Base-by-base conservation (phyloP, 2,113 vertebrate species). In the Hippopotamus amphibius region DNA sequence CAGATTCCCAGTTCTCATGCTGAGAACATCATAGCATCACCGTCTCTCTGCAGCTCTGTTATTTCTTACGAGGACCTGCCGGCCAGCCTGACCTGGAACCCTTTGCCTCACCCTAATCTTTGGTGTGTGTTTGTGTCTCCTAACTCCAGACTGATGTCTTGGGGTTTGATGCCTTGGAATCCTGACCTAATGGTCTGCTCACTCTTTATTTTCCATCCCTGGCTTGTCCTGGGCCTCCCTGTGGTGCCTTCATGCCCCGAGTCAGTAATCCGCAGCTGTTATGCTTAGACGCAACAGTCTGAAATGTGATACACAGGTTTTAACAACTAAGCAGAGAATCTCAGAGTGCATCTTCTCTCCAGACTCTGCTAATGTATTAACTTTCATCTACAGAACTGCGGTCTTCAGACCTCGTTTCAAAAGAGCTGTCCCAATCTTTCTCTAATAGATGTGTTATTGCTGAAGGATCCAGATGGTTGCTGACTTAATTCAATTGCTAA, bases 401-500 rank as follows among this genome's bases (percentile, higher is more conserved):
- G 46, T 88, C 53, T 83, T 93, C 41, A 83, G 50, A 82, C 4
- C 15, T 88, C 77, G 71, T 92, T 96, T 90, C 65, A 19, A 89
- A 82, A 80, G 0, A 82, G 12, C 33, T 81, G 3, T 88, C 16
- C 66, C 57, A 65, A 55, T 95, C 9, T 76, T 97, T 86, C 90
- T 91, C 63, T 96, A 76, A 91, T 94, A 92, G 24, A 87, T 22
- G 6, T 76, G 33, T 33, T 84, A 93, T 24, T 95, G 48, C 96
- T 96, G 83, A 92, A 96, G 80, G 77, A 24, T 97, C 66, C 97
- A 98, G 94, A 92, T 91, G 74, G 90, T 57, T 97, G 74, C 82
- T 96, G 59, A 96, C 90, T 97, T 96, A 89, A 97, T 97, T 97
- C 97, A 88, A 55, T 95, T 97, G 81, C 57, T 90, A 95, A 97